Conservation (phyloP, 2,888 invertebrate species). For the Hydroisotoma schaefferi region DNA sequence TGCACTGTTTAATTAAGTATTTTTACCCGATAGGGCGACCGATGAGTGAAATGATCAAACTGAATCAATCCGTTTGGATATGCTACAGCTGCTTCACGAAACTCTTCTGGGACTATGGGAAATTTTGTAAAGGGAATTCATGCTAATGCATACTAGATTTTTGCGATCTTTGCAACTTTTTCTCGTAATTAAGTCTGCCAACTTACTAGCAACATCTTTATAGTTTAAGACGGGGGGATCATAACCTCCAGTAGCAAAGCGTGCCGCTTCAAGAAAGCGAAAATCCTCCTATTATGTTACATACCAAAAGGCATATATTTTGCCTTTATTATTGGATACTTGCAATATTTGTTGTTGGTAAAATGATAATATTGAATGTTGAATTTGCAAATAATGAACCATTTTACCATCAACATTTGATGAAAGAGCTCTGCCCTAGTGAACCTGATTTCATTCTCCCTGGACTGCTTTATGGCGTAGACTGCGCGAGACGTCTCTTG, state of each 20-base stretch:
- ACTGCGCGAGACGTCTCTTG: no score
- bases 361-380: background rate
- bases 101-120: slow-evolving; percentile 12
- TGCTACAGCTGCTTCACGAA: slow-evolving; percentile 18
- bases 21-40: slow-evolving; percentile 4
- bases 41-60: slow-evolving; percentile 33
- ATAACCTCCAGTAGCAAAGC: slow-evolving; percentile 35
- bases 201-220: slow-evolving; percentile 29
- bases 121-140: background rate
- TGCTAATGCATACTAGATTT: background rate
- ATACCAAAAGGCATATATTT: background rate
- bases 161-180: background rate
- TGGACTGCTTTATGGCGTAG: background rate
- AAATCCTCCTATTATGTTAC: slow-evolving; percentile 20
- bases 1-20: no score
- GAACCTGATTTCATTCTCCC: slow-evolving; percentile 24
- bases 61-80: slow-evolving; percentile 40
- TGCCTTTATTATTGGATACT: background rate
- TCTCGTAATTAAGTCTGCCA: background rate
- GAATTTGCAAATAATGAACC: slow-evolving; percentile 8
- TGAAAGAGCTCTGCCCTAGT: slow-evolving; percentile 34
- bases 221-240: slow-evolving; percentile 37
- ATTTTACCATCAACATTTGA: slow-evolving; percentile 41
- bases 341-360: background rate
- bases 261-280: slow-evolving; percentile 41